phyloP scores from a whole-genome alignment of 2,797 vertebrate species.

The Xenops minutus region DNA sequence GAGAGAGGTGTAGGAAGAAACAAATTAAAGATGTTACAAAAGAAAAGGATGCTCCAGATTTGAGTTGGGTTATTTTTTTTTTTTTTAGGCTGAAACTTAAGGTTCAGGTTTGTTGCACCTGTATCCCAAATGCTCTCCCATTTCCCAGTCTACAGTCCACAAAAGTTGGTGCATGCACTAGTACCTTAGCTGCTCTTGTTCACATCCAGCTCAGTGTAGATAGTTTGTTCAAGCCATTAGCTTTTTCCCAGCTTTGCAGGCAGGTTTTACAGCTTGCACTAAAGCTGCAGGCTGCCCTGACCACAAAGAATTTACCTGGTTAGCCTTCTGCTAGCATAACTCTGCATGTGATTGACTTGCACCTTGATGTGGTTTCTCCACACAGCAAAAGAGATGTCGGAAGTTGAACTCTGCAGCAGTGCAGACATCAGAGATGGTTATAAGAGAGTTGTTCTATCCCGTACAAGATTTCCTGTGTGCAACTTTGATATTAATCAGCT shows the following conservation, averaged over 20 bases:
- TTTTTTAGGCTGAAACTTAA: not conserved
- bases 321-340: not conserved
- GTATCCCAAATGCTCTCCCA: rapidly evolving
- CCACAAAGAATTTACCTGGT: not conserved
- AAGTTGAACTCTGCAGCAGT: not conserved
- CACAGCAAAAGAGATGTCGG: not conserved
- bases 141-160: not conserved
- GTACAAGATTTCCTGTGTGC: not conserved
- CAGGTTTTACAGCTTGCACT: not conserved
- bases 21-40: not conserved
- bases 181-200: not conserved
- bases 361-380: not conserved
- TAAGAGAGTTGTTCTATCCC: not conserved
- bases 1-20: not conserved
- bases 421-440: not conserved
- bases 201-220: not conserved
- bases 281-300: not conserved
- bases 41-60: not conserved
- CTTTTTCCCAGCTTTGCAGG: not conserved
- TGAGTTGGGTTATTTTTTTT: not conserved
- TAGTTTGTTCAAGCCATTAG: not conserved
- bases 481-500: not conserved
- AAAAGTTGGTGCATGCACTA: not conserved
- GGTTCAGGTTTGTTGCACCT: not conserved
- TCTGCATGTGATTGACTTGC: not conserved